phyloP scores from a whole-genome alignment of 2,797 vertebrate species.

The Lagocephalus sceleratus region DNA sequence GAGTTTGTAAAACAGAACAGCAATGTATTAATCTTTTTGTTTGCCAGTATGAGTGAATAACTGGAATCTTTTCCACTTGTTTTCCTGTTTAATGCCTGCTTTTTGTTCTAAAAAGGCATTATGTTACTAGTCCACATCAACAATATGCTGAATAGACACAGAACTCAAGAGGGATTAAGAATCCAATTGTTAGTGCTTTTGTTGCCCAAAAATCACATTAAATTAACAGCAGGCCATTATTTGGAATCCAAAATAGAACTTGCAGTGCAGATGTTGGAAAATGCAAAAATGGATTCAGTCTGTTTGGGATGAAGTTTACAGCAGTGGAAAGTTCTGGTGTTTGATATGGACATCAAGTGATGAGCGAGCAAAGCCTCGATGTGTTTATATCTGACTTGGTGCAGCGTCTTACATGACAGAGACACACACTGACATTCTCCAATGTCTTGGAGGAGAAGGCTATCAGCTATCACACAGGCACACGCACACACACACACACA shows the following conservation, averaged over 20 bases:
- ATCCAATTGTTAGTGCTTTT: constrained; percentile 23
- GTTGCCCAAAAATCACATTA: constrained; percentile 33
- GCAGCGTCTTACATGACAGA: constrained; percentile 17
- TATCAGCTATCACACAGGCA: constrained; percentile 49
- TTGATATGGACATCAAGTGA: constrained; percentile 17
- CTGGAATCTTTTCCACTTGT: constrained; percentile 24
- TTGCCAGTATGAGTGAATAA: constrained; percentile 22
- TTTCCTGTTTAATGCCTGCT: too few relatives aligned
- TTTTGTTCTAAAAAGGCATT: constrained; percentile 22
- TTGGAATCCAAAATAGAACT: constrained; percentile 22
- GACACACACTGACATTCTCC: constrained; percentile 36
- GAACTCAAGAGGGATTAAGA: constrained; percentile 22
- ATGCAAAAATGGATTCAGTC: constrained; percentile 22
- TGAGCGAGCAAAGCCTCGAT: constrained; percentile 1
- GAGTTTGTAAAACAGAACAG: constrained; percentile 33
- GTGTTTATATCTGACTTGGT: constrained; percentile 9
- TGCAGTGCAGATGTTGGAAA: constrained; percentile 29
- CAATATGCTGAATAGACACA: constrained; percentile 26
- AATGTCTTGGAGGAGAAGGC: constrained; percentile 15
- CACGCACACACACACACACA: constrained; percentile 47
- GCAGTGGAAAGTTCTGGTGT: constrained; percentile 30
- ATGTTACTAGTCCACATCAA: constrained; percentile 30
- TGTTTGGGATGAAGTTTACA: constrained; percentile 23
- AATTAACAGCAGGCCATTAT: constrained; percentile 28
- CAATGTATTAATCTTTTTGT: too few relatives aligned